Base-by-base conservation (phyloP, 2,797 vertebrate genomes). In the Takifugu ocellatus region DNA sequence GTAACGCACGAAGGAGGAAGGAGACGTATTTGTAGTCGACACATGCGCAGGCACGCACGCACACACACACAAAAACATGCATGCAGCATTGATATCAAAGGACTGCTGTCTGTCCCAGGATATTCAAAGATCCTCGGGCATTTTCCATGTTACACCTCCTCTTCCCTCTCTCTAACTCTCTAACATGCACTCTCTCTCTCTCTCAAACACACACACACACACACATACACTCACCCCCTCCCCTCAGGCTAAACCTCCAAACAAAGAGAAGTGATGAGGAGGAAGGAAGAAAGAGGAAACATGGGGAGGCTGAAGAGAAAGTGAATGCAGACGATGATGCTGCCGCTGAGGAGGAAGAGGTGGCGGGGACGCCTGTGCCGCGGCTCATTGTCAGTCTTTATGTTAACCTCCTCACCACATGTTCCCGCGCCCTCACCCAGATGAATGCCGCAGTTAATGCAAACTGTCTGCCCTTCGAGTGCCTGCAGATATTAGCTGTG, bases 381-480 rank as follows among this genome's bases (percentile, higher is more conserved):
- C 39, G 56, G 59, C 59, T 63, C 14, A 45, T 21, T 24, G 52
- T 68, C 73, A 68, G 71, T 59, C 65, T 76, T 76, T 76, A 39
- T 44, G 43, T 44, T 17, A n/a, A 43, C 42, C 14, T 43, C 16
- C 5, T 8, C 15, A 8, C 66, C 72, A 25, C 63, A 51, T 52
- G 57, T 73, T 63, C 53, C 29, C 36, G 56, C 26, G 52, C 54
- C 39, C 11, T 11, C 39, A 74, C 44, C 48, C 57, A 64, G 68
- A 82, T 74, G 72, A 85, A 72, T 81, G 74, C 62, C 60, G 54
- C 51, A 29, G 68, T 68, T 81, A 77, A 84, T 70, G 76, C 56
- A 36, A 74, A 80, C 54, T 68, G 74, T 82, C 70, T 81, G 59
- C 65, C 75, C 62, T 59, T 53, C 0, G 21, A 74, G 62, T 12